Base-by-base conservation (phyloP, 2,113 vertebrate genomes). In the Zosterops pallidus region DNA sequence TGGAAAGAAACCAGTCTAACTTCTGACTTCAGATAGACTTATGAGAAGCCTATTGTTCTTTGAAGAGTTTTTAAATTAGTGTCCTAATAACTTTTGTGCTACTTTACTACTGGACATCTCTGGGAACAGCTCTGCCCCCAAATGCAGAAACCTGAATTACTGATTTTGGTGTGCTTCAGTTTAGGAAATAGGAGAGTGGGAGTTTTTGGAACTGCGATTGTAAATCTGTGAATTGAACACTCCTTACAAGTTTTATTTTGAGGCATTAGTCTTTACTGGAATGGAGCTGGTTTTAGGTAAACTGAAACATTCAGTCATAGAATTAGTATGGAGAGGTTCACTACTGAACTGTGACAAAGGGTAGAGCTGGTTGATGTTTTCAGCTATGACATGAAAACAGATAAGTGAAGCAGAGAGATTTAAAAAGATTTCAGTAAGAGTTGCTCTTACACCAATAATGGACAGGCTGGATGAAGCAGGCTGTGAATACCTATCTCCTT, bases 1-100 rank as follows among this genome's bases (percentile, higher is more conserved):
- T 85, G 81, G 84, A 94, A 95, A 86, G 65, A 92, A 78, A 94
- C 44, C 53, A 44, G 76, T 88, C 75, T 44, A 52, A 62, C n/a
- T 86, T 94, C 46, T 95, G 77, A 25, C 55, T 68, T 92, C 70
- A 78, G 37, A 89, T 35, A 89, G 55, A 50, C 52, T 85, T 52
- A 78, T 56, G 70, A 90, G 86, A 93, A 95, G 63, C 15, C 64
- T 63, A 37, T 85, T 88, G 77, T 65, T 79, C 76, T 88, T 67
- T 1, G 0, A 33, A 60, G 47, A 52, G 57, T 79, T 90, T 89
- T 75, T 2, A 62, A 96, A 83, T 91, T 70, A 75, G 49, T 53
- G 10, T 62, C n/a, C 49, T 68, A 82, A 64, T 82, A 37, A 56
- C 59, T 70, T 85, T 18, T 50, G 46, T 59, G 26, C 46, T 65